Percentiles rank a stretch among this genome's conserved stretches.
Conservation (phyloP, 2,797 vertebrate species). For the Anomalospiza imberbis region DNA sequence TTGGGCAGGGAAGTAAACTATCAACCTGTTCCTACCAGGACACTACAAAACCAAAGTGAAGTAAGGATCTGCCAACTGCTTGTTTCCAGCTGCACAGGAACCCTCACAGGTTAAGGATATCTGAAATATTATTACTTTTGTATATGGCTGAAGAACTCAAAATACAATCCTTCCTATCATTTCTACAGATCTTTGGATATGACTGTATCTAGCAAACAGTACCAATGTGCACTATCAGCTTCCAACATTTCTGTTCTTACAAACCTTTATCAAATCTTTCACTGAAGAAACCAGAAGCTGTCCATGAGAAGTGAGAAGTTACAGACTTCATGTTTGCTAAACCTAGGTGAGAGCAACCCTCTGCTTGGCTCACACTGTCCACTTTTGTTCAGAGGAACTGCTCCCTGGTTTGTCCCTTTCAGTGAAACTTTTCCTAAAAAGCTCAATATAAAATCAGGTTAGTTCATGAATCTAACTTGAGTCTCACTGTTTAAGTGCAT, state of each 20-base stretch:
- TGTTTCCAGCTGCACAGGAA: not conserved
- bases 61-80: not conserved
- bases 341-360: not conserved
- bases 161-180: not conserved
- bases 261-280: not conserved
- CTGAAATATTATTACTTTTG: not conserved
- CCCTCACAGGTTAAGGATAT: not conserved
- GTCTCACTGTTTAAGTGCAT: not conserved
- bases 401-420: not conserved
- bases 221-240: not conserved
- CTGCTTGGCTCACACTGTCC: constrained; percentile 2
- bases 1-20: not conserved
- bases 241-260: not conserved
- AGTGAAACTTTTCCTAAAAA: not conserved
- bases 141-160: constrained; percentile 43
- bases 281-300: not conserved
- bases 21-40: not conserved
- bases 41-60: not conserved
- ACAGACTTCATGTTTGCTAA: not conserved
- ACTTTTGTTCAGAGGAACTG: not conserved
- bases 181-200: constrained; percentile 47
- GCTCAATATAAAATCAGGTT: not conserved
- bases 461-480: not conserved
- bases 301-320: not conserved
- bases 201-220: not conserved